Percentiles rank a stretch among this genome's conserved stretches.
These are phyloP conservation scores for Octomys mimax DNA, from an alignment of 2,797 vertebrate species.

Conservation along the genomic window DNA sequence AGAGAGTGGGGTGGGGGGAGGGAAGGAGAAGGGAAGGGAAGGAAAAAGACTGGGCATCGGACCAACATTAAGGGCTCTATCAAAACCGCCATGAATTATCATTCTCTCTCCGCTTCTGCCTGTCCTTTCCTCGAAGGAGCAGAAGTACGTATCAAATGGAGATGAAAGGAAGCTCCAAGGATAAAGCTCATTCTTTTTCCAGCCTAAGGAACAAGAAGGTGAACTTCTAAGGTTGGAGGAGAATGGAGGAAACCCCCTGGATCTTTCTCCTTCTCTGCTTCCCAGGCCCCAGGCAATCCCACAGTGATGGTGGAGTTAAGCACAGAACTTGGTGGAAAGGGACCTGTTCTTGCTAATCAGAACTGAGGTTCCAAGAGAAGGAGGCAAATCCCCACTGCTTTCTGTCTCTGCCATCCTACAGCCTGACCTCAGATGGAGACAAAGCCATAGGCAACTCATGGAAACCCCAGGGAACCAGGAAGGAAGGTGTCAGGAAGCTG, in stretches of 20 bases:
- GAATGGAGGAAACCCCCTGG: background rate
- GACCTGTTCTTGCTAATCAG: background rate
- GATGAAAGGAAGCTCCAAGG: background rate
- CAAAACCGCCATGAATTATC: background rate
- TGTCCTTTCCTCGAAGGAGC: background rate
- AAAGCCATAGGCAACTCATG: background rate
- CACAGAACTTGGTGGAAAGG: background rate
- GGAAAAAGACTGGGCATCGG: background rate
- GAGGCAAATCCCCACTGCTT: background rate
- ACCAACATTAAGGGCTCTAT: background rate
- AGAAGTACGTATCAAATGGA: background rate
- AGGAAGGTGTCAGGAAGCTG: background rate
- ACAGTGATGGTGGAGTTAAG: background rate
- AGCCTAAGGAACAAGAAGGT: background rate
- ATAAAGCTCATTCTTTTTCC: background rate
- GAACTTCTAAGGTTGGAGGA: background rate
- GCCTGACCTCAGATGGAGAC: background rate
- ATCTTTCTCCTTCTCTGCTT: background rate
- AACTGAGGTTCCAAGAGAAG: background rate
- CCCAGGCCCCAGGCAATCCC: background rate
- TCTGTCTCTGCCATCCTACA: background rate
- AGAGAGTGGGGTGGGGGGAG: background rate
- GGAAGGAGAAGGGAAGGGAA: background rate
- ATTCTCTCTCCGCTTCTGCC: background rate
- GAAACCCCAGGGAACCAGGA: background rate